Percentiles rank a stretch among this genome's conserved stretches.
These are phyloP conservation scores for Brassicogethes aeneus DNA, from an alignment of 2,888 invertebrate genomes.

Conservation along the genomic window DNA sequence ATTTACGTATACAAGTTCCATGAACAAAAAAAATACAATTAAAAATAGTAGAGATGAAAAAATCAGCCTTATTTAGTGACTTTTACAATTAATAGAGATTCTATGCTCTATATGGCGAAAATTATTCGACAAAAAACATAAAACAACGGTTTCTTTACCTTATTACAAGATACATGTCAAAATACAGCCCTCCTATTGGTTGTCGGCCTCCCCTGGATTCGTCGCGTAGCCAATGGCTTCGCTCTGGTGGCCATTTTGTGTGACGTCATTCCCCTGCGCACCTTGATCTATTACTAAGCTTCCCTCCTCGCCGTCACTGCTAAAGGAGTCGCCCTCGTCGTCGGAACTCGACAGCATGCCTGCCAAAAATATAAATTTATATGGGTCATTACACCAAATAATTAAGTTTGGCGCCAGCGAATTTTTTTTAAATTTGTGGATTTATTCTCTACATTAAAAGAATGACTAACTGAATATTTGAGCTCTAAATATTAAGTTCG, in stretches of 20 bases:
- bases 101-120: not conserved
- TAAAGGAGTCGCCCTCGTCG: constrained; percentile 51
- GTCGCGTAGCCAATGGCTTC: not conserved
- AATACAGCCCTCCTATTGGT: not conserved
- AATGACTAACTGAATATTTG: too few relatives aligned
- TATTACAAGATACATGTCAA: too few relatives aligned
- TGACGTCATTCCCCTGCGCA: constrained; percentile 30
- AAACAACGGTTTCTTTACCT: too few relatives aligned
- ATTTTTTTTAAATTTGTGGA: too few relatives aligned
- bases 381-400: constrained; percentile 8
- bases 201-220: not conserved
- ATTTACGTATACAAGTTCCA: constrained; percentile 52
- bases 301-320: constrained; percentile 47
- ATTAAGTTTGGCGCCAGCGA: too few relatives aligned
- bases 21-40: not conserved
- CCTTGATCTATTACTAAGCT: constrained; percentile 44
- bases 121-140: not conserved
- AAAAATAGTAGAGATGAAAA: not conserved
- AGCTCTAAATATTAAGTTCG: too few relatives aligned
- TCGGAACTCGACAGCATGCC: constrained; percentile 55
- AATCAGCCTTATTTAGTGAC: not conserved
- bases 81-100: not conserved
- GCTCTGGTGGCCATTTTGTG: constrained; percentile 32
- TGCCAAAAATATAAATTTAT: too few relatives aligned
- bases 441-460: too few relatives aligned